Evolutionary conservation across 1,140 invertebrate species (phyloP).

Genomic region (Samia ricini): DNA sequence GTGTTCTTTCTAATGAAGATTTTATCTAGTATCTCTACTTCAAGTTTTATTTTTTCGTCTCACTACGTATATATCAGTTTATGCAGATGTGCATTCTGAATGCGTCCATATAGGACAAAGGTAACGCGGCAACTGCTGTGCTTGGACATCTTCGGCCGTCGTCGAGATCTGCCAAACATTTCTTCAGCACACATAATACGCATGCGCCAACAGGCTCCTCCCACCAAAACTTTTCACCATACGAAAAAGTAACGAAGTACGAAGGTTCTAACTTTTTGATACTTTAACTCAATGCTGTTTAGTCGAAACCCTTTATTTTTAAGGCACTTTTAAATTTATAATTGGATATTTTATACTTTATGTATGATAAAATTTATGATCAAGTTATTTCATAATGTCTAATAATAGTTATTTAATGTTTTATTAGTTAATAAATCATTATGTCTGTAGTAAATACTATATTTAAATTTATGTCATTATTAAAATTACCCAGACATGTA

Average conservation of each 20-base stretch:
- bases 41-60: conserved; percentile 16
- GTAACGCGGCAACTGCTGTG: conserved; percentile 56
- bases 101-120: conserved; percentile 52
- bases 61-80: conserved; percentile 28
- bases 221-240: conserved; percentile 52
- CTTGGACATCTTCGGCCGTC: conserved; percentile 36
- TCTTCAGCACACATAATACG: conserved; percentile 49
- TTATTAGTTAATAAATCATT: too few species aligned
- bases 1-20: conserved; percentile 6
- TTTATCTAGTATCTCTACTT: conserved; percentile 4
- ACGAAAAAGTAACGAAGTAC: conserved; percentile 21
- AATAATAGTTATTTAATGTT: too few species aligned
- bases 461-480: too few species aligned
- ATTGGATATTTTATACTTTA: not conserved
- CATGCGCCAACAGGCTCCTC: conserved; percentile 53
- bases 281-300: not conserved
- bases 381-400: too few species aligned
- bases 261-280: not conserved
- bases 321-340: not conserved
- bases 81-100: conserved; percentile 44
- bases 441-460: too few species aligned
- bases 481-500: too few species aligned
- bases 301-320: not conserved
- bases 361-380: too few species aligned
- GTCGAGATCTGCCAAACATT: conserved; percentile 43